Conservation (phyloP, 2,888 invertebrate genomes). For the Adela reaumurella region DNA sequence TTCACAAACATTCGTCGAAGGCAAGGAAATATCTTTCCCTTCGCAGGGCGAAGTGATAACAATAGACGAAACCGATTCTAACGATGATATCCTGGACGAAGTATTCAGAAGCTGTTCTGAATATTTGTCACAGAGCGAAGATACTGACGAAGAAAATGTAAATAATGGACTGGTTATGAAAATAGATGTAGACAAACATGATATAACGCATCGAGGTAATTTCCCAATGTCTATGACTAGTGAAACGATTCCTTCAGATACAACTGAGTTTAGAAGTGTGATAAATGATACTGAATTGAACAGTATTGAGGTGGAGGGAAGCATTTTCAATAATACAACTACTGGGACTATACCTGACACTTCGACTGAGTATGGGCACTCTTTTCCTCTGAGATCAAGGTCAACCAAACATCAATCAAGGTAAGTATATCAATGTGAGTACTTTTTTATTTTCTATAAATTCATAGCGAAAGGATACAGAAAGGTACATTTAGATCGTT, state of each 20-base stretch:
- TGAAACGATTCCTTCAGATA: not conserved
- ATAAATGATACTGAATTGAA: conserved; percentile 14
- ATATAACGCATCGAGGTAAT: not conserved
- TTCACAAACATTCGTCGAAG: conserved; percentile 45
- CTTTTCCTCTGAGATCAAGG: too few species aligned
- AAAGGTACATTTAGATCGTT: too few species aligned
- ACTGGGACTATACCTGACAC: conserved; percentile 13
- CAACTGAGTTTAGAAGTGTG: not conserved
- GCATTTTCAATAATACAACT: conserved; percentile 19
- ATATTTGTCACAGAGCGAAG: conserved; percentile 17
- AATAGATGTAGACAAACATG: conserved; percentile 28
- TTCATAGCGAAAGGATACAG: too few species aligned
- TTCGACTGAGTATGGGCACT: not conserved
- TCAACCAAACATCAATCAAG: too few species aligned
- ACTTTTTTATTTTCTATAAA: too few species aligned
- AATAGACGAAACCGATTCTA: not conserved
- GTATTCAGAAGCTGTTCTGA: not conserved
- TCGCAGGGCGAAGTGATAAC: conserved; percentile 5
- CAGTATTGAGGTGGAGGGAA: conserved; percentile 28
- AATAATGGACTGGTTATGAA: conserved; percentile 36
- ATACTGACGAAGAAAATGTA: conserved; percentile 19
- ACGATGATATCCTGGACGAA: not conserved
- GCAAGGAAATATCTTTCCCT: conserved; percentile 37
- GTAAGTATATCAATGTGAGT: too few species aligned
- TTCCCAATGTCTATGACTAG: not conserved